Evolutionary conservation across 1,140 invertebrate species (phyloP).

Genomic region (Wasmannia auropunctata): DNA sequence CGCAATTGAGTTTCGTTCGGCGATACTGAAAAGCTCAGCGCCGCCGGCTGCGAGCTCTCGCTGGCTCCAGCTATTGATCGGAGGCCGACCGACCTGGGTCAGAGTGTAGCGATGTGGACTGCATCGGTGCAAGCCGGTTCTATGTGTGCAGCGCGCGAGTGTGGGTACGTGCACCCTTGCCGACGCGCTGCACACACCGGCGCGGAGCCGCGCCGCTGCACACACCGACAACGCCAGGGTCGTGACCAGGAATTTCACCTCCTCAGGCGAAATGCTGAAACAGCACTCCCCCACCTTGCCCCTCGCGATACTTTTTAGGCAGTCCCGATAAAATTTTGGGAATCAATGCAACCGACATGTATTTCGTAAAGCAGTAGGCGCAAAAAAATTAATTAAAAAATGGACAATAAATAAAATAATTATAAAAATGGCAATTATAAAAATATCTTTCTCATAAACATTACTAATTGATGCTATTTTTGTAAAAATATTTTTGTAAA

Average conservation of each 20-base stretch:
- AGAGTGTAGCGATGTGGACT: conserved; percentile 82
- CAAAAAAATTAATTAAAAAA: background rate
- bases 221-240: conserved; percentile 56
- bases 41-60: conserved; percentile 79
- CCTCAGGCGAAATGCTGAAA: conserved; percentile 51
- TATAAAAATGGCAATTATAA: background rate
- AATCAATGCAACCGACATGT: background rate
- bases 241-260: conserved; percentile 55
- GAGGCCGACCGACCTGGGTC: conserved; percentile 84
- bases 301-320: conserved; percentile 3
- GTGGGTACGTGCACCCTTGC: conserved; percentile 69
- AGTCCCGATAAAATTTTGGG: background rate
- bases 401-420: background rate
- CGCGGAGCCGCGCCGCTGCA: conserved; percentile 47
- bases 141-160: conserved; percentile 68
- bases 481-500: background rate
- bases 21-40: conserved; percentile 77
- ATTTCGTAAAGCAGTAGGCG: background rate
- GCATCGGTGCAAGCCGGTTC: conserved; percentile 77
- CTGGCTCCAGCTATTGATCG: conserved; percentile 85
- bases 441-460: background rate
- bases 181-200: conserved; percentile 59
- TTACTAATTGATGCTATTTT: background rate
- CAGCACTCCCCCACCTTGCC: background rate
- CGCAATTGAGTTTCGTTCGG: conserved; percentile 68